Base-by-base conservation (phyloP, 2,113 vertebrate genomes). In the Puntigrus tetrazona region DNA sequence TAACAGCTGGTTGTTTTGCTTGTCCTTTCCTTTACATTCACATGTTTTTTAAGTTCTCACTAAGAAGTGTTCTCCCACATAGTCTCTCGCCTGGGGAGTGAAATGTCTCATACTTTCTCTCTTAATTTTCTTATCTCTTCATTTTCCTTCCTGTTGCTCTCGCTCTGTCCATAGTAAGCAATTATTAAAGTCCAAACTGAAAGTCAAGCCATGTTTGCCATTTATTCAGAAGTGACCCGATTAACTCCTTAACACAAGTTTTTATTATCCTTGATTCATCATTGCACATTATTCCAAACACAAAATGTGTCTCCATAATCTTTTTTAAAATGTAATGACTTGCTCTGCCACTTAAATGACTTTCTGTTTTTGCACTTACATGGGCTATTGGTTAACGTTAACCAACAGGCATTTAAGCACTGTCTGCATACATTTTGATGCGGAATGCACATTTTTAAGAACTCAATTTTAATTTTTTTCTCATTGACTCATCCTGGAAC, bases 1-100 rank as follows among this genome's bases (percentile, higher is more conserved):
- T 63, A 85, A 82, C 65, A 65, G 52, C 52, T 78, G 41, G 43
- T 78, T 43, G 61, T 61, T 82, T 59, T 85, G 57, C 18, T 59
- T 61, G n/a, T 78, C 57, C 25, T 67, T 84, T 82, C 9, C 34
- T 84, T 38, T 77, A 52, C 29, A 70, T 18, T 61, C 81, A 43
- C 20, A 61, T 50, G 61, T 75, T 80, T 83, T 85, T 61, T 45
- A 25, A 70, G 47, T 87, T 84, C 55, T 59, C 36, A 45, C 72
- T 29, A 45, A 79, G 34, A 31, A 73, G 20, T 85, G 31, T 78
- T 77, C 70, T 16, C 86, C 79, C 52, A 85, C 83, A 67, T 55
- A 27, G 5, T n/a, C 57, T 83, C 63, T 79, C 7, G 67, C 45
- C 80, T 83, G 65, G 45, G 67, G 86, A 67, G 67, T 31, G 79